Conservation (phyloP, 2,797 vertebrate genomes). For the Acrocephalus scirpaceus region DNA sequence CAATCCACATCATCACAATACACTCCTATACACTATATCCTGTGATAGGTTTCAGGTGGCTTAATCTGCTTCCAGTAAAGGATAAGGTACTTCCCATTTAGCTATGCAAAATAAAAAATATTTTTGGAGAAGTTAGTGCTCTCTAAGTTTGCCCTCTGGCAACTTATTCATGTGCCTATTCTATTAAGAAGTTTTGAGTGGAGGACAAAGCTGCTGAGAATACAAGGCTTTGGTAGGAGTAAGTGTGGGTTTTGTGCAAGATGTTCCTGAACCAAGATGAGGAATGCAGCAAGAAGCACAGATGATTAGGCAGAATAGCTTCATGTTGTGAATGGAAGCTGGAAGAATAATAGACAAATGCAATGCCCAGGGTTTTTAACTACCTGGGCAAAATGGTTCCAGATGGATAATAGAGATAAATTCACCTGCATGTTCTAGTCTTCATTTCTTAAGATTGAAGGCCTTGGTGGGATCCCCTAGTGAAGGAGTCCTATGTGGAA, state of each 20-base stretch:
- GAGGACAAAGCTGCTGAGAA: neutral
- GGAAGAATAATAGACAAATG: neutral
- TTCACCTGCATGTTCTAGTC: neutral
- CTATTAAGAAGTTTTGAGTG: neutral
- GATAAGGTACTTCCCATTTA: neutral
- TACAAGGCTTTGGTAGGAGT: neutral
- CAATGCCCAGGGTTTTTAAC: neutral
- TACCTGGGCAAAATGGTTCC: neutral
- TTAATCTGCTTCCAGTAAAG: neutral
- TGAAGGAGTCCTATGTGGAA: neutral
- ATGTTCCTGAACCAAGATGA: neutral
- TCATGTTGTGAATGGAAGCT: neutral
- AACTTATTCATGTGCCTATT: neutral
- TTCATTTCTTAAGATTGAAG: neutral
- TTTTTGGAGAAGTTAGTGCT: neutral
- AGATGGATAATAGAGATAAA: neutral
- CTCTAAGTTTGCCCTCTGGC: neutral
- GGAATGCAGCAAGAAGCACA: neutral
- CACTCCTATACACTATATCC: neutral
- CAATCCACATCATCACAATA: neutral
- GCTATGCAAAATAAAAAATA: neutral
- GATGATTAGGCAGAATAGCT: neutral
- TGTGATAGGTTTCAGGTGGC: neutral
- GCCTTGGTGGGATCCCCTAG: neutral
- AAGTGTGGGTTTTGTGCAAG: fast-evolving